phyloP scores from a whole-genome alignment of 1,140 invertebrate species.

The Drosophila kohkoa region DNA sequence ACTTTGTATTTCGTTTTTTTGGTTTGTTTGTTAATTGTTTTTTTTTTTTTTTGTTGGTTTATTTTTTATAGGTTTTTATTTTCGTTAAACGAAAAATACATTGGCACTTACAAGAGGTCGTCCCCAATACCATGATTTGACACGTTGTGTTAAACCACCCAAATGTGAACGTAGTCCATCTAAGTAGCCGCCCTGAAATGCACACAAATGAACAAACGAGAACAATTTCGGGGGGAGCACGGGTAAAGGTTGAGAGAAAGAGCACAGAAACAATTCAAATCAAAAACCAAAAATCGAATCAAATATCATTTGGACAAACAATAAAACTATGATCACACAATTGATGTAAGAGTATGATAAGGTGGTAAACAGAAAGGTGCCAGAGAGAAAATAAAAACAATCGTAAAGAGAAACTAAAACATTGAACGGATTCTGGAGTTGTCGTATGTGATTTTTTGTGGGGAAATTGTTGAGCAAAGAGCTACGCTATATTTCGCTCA shows the following conservation, averaged over 20 bases:
- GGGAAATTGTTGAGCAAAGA: slow-evolving; percentile 23
- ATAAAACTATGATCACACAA: slow-evolving; percentile 18
- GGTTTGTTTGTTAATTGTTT: slow-evolving; percentile 33
- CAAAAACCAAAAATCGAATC: slow-evolving; percentile 28
- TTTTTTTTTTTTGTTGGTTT: slow-evolving; percentile 49
- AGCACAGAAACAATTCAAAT: slow-evolving; percentile 37
- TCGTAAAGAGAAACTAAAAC: slow-evolving; percentile 25
- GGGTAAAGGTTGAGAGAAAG: slow-evolving; percentile 47
- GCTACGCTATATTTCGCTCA: slow-evolving; percentile 1
- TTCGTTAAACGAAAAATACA: slow-evolving; percentile 81
- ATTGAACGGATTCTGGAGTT: slow-evolving; percentile 40
- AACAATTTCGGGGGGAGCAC: slow-evolving; percentile 76
- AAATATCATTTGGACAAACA: slow-evolving; percentile 19
- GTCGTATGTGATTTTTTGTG: slow-evolving; percentile 35
- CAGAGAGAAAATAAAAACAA: slow-evolving; percentile 21
- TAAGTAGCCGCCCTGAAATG: slow-evolving; percentile 93
- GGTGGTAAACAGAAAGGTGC: slow-evolving; percentile 25
- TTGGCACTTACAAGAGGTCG: slow-evolving; percentile 95
- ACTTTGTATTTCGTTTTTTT: slow-evolving; percentile 33
- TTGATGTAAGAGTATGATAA: slow-evolving; percentile 22
- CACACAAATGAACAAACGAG: slow-evolving; percentile 83
- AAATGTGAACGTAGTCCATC: slow-evolving; percentile 95
- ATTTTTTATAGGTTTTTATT: slow-evolving; percentile 45
- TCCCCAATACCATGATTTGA: slow-evolving; percentile 97
- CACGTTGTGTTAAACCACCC: slow-evolving; percentile 96